Conservation (phyloP, 2,113 vertebrate species). For the Cyanocitta stelleri region DNA sequence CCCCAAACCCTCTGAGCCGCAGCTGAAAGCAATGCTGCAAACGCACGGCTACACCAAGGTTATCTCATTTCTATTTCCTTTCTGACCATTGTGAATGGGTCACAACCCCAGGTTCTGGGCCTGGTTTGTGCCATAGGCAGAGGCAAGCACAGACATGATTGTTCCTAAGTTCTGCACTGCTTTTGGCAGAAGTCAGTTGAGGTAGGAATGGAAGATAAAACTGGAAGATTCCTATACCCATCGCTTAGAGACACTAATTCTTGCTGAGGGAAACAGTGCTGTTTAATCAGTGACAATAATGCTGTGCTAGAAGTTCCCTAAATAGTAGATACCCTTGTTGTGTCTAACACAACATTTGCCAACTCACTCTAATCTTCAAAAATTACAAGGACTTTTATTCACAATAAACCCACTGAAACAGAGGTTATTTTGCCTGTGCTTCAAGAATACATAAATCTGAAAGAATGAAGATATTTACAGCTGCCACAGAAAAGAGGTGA, state of each 20-base stretch:
- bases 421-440: neutral
- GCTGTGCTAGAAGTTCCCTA: neutral
- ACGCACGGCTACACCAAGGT: rapidly evolving
- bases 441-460: neutral
- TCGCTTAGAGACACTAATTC: neutral
- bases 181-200: neutral
- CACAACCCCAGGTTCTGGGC: neutral
- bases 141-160: neutral
- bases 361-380: neutral
- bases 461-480: neutral
- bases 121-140: neutral
- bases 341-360: neutral
- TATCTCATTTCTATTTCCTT: neutral
- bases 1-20: rapidly evolving
- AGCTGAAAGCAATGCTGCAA: neutral
- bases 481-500: neutral
- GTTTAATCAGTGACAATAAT: neutral
- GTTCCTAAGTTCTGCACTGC: neutral
- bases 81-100: neutral
- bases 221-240: too few relatives aligned
- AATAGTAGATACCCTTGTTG: neutral
- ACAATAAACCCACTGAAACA: neutral
- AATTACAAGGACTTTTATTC: neutral
- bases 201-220: neutral
- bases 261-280: neutral